These are phyloP conservation scores for Hemiscyllium ocellatum DNA, from an alignment of 2,113 vertebrate species.

Conservation along the genomic window DNA sequence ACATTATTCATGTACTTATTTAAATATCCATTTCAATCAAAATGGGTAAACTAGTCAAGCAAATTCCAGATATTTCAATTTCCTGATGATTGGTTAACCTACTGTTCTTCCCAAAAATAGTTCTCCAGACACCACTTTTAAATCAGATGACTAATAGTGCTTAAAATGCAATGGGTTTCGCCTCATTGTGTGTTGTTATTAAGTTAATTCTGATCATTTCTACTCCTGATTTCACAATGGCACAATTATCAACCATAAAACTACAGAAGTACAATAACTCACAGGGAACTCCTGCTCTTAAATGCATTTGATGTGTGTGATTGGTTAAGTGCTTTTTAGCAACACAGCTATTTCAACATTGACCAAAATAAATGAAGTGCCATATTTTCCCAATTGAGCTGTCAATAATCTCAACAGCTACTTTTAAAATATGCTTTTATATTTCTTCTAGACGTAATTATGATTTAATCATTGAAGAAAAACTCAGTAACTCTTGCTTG, in stretches of 20 bases:
- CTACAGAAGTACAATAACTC: neutral
- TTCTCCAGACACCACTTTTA: neutral
- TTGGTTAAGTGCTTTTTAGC: constrained; percentile 1
- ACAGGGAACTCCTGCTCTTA: neutral
- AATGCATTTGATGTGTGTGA: neutral
- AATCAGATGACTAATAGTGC: neutral
- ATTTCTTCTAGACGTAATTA: constrained; percentile 11
- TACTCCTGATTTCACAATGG: neutral
- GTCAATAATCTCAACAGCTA: constrained; percentile 14
- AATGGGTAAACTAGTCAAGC: neutral
- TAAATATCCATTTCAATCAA: neutral
- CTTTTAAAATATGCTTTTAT: neutral
- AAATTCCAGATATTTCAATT: neutral
- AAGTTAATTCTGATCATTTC: neutral
- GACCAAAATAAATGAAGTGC: neutral
- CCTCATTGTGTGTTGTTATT: neutral
- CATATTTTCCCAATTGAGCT: neutral
- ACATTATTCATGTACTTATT: neutral
- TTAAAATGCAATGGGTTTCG: neutral
- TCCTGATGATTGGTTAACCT: neutral
- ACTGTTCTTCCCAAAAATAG: neutral
- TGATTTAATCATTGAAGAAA: neutral
- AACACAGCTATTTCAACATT: neutral
- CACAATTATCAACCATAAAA: too few relatives aligned
- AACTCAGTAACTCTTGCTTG: neutral